These are phyloP conservation scores for Archips xylosteana DNA, from an alignment of 2,888 invertebrate genomes.

Conservation along the genomic window DNA sequence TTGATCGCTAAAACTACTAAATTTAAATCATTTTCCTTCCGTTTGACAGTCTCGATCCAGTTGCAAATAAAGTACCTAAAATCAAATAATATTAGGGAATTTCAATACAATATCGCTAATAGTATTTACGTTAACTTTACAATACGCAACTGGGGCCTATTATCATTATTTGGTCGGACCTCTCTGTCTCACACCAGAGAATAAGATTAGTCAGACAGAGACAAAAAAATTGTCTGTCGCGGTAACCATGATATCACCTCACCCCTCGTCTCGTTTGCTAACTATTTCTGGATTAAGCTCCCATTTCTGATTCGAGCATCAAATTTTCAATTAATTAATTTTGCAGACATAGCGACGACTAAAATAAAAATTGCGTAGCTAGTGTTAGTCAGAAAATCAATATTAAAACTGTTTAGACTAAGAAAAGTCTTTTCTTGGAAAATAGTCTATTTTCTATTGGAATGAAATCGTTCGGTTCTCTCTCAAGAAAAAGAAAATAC, in stretches of 20 bases:
- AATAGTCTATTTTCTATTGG: background rate
- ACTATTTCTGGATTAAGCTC: conserved; percentile 23
- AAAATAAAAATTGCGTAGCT: background rate
- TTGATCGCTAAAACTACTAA: no score
- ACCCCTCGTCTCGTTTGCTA: conserved; percentile 27
- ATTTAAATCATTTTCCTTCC: no score
- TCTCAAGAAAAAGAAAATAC: background rate
- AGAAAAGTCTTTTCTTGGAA: background rate
- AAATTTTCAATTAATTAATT: background rate
- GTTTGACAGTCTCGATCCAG: no score
- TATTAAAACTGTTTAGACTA: background rate
- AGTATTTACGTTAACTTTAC: no score
- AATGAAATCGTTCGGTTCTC: background rate
- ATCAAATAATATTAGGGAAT: no score
- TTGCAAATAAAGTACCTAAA: no score
- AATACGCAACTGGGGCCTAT: no score
- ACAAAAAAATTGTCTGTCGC: conserved; percentile 20
- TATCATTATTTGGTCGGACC: background rate
- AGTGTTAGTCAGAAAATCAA: background rate
- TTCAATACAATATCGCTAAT: no score
- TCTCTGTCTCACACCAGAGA: conserved; percentile 3
- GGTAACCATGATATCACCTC: conserved; percentile 36
- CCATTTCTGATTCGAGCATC: conserved; percentile 11
- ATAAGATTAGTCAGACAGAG: conserved; percentile 3
- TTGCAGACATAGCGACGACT: background rate